A percentile compares a stretch with the other conserved stretches of the same genome.
Conservation (phyloP, 2,888 invertebrate genomes). For the Ochropleura plecta region DNA sequence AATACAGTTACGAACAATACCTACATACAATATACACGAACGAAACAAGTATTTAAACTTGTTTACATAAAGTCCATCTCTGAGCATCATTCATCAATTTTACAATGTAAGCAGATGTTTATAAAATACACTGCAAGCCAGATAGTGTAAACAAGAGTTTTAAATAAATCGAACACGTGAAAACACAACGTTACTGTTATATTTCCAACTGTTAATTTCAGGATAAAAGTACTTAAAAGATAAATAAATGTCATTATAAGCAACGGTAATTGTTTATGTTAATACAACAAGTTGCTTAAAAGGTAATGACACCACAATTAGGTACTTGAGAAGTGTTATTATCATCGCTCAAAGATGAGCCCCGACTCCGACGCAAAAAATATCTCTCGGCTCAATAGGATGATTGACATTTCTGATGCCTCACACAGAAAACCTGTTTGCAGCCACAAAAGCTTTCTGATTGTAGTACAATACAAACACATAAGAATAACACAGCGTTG, state of each 20-base stretch:
- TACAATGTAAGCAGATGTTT: constrained; percentile 57
- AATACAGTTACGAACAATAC: constrained; percentile 32
- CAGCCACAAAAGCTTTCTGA: constrained; percentile 60
- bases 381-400: constrained; percentile 71
- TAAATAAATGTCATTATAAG: constrained; percentile 54
- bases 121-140: constrained; percentile 34
- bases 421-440: constrained; percentile 71
- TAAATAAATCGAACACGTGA: constrained; percentile 49
- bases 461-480: constrained; percentile 49
- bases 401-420: constrained; percentile 77
- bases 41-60: constrained; percentile 48
- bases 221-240: constrained; percentile 32
- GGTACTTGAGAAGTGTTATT: constrained; percentile 74
- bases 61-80: constrained; percentile 52
- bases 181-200: constrained; percentile 34
- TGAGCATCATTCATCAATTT: constrained; percentile 45
- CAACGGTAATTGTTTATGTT: constrained; percentile 70
- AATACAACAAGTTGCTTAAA: constrained; percentile 71
- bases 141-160: constrained; percentile 52
- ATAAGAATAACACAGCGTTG: constrained; percentile 24
- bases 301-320: constrained; percentile 75
- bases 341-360: constrained; percentile 71
- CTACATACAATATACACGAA: constrained; percentile 20
- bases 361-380: constrained; percentile 66
- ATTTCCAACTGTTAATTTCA: constrained; percentile 28